Evolutionary conservation across 2,113 vertebrate genomes (phyloP).

Genomic region (Mirounga angustirostris): DNA sequence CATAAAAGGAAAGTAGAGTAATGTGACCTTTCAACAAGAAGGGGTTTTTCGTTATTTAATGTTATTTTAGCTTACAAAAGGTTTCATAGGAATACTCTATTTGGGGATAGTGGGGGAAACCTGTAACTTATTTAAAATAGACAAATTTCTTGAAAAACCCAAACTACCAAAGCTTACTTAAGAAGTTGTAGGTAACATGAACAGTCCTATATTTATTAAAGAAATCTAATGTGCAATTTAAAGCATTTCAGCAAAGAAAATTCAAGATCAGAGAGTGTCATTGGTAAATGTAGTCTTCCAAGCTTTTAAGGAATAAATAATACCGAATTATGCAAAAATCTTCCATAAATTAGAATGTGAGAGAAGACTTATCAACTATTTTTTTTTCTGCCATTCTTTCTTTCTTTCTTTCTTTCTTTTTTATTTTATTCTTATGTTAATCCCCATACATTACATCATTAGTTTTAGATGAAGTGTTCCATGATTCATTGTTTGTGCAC

Average conservation of each 20-base stretch:
- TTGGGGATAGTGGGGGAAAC: not conserved
- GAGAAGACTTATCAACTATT: not conserved
- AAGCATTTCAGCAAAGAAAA: not conserved
- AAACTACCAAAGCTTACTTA: not conserved
- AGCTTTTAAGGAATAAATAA: not conserved
- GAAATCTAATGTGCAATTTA: not conserved
- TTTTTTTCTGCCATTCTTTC: no score
- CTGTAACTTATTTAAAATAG: not conserved
- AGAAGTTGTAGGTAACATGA: not conserved
- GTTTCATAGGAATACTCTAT: not conserved
- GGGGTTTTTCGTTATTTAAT: not conserved
- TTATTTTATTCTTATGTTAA: no score
- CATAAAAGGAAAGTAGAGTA: not conserved
- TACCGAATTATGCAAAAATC: not conserved
- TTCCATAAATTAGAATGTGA: not conserved
- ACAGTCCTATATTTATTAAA: not conserved
- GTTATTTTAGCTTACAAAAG: not conserved
- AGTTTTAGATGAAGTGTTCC: no score
- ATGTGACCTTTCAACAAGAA: not conserved
- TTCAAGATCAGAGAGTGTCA: not conserved
- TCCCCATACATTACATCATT: no score
- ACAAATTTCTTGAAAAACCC: not conserved
- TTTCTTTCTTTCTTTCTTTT: no score
- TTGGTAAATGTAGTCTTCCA: not conserved
- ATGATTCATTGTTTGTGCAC: no score